These are phyloP conservation scores for Elysia crispata DNA, from an alignment of 2,888 invertebrate species.

Conservation along the genomic window DNA sequence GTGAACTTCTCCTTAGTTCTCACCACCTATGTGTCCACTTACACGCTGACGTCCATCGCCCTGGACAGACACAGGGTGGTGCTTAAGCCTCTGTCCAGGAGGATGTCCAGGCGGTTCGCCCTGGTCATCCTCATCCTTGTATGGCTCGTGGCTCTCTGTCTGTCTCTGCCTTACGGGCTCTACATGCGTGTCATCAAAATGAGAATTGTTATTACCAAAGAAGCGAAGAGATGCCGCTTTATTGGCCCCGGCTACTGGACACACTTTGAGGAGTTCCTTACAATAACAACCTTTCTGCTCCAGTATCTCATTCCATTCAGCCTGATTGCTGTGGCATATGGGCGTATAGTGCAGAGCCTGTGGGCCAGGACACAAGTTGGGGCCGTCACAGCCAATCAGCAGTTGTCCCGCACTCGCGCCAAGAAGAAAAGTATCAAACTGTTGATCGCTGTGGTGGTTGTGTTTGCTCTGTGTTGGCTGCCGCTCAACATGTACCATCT, in stretches of 20 bases:
- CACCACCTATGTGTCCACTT: conserved; percentile 78
- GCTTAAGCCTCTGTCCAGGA: conserved; percentile 76
- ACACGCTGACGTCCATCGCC: conserved; percentile 78
- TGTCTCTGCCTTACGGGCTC: conserved; percentile 77
- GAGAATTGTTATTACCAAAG: conserved; percentile 50
- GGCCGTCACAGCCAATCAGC: conserved; percentile 76
- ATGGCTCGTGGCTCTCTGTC: conserved; percentile 73
- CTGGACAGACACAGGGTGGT: conserved; percentile 78
- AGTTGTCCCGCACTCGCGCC: conserved; percentile 73
- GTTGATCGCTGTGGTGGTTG: conserved; percentile 77
- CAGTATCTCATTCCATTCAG: conserved; percentile 78
- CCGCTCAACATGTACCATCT: conserved; percentile 79
- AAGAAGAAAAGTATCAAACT: conserved; percentile 79
- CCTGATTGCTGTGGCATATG: conserved; percentile 77
- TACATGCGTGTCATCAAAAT: conserved; percentile 65
- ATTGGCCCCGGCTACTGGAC: conserved; percentile 72
- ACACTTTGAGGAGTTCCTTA: conserved; percentile 73
- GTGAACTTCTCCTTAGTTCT: conserved; percentile 78
- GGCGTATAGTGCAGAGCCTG: conserved; percentile 71
- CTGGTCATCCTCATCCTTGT: conserved; percentile 72
- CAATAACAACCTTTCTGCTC: conserved; percentile 74
- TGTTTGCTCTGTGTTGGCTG: conserved; percentile 79
- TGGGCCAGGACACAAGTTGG: conserved; percentile 76
- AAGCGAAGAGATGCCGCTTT: conserved; percentile 71
- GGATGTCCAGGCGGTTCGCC: conserved; percentile 75